Evolutionary conservation across 1,140 invertebrate species (phyloP), one percentile per base, ranked within the genome.

Genomic region (Telenomus remus): DNA sequence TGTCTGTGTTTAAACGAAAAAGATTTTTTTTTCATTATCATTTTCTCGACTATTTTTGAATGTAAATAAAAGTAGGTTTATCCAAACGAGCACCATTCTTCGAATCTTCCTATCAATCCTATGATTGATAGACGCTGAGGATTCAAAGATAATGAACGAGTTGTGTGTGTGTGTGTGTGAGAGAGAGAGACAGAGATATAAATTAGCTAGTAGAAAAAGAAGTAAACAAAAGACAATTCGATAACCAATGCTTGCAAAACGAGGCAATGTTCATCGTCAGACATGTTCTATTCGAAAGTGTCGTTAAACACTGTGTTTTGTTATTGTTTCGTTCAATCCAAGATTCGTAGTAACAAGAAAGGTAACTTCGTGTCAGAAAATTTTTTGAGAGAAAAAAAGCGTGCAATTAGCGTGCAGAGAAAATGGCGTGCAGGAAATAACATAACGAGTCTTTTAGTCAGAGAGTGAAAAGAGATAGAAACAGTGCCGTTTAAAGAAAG

Each of bases 371-470:
- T 65, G 60, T 66, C 12, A 66, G 63, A 74, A 74, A 19, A 66
- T 65, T 57, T 11, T 15, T n/a, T n/a, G n/a, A n/a, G 51, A 65
- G 16, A 43, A 68, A 79, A n/a, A 70, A 79, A 84, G 84, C 84
- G 84, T 85, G 84, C 84, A 85, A 81, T 82, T 80, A 80, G 82
- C 84, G 84, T 85, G 84, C 84, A 84, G 76, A 83, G 78, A 84
- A 80, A 83, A 80, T 70, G 66, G 84, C 84, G 84, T 85, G 84
- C 84, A 84, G 75, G 76, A 76, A 76, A 72, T 72, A 76, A 76
- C 47, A 76, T 63, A 76, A 72, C 69, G 73, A 75, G 74, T 75
- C 15, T 44, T 59, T 64, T 71, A 72, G 57, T 70, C 64, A 76
- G 50, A 79, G 76, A 79, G 70, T 69, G 60, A 27, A 64, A 56